These are phyloP conservation scores for Callosobruchus maculatus DNA, from an alignment of 2,888 invertebrate species.

Conservation along the genomic window DNA sequence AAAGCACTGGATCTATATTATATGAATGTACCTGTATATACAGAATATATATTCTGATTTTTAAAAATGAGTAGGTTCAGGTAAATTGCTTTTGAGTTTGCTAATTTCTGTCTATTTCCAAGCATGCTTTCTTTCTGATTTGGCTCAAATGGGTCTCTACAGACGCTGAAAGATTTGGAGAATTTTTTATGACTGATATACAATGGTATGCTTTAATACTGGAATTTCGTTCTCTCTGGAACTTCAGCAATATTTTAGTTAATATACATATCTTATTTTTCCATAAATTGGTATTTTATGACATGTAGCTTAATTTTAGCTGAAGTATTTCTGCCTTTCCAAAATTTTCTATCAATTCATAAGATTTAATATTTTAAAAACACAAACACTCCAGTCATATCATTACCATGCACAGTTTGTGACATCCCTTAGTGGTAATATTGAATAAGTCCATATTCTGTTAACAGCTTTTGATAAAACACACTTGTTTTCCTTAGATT, in stretches of 20 bases:
- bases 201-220: background rate
- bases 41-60: background rate
- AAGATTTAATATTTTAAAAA: background rate
- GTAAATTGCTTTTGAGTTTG: background rate
- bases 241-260: background rate
- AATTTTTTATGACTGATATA: background rate
- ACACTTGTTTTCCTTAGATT: background rate
- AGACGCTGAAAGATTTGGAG: background rate
- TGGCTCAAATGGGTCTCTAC: background rate
- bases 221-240: background rate
- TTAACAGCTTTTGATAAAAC: background rate
- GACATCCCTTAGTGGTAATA: background rate
- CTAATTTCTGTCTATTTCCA: background rate
- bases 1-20: background rate
- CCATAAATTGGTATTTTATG: background rate
- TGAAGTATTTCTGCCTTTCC: background rate
- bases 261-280: background rate
- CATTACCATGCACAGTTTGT: background rate
- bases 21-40: background rate
- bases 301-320: background rate
- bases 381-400: background rate
- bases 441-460: background rate
- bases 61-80: background rate
- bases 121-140: background rate
- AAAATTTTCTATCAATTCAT: background rate